These are phyloP conservation scores for Boulengeromyrus knoepffleri DNA, from an alignment of 2,113 vertebrate species.

Conservation along the genomic window DNA sequence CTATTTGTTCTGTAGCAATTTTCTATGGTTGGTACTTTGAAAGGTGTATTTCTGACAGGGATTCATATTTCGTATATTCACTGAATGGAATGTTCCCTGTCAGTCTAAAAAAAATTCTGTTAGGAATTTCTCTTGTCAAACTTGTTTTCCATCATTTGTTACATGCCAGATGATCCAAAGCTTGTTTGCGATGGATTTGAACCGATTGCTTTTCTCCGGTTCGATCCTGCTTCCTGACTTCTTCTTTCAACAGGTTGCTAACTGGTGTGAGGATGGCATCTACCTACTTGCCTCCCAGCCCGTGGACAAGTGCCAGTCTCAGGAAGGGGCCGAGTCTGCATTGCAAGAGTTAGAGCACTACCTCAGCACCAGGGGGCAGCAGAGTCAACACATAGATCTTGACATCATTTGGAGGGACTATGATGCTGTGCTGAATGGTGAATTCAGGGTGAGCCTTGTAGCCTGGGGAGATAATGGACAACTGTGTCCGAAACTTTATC, in stretches of 20 bases:
- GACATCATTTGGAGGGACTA: constrained; percentile 70
- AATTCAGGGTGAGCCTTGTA: constrained; percentile 70
- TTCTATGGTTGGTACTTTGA: neutral
- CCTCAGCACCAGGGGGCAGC: constrained; percentile 68
- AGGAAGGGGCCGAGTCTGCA: constrained; percentile 89
- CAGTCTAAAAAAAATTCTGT: neutral
- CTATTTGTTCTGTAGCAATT: neutral
- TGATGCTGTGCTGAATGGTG: constrained; percentile 71
- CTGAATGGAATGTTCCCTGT: neutral
- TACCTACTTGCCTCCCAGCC: constrained; percentile 89
- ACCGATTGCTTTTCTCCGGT: neutral
- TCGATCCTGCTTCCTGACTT: neutral
- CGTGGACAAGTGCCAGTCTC: constrained; percentile 93
- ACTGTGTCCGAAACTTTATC: neutral
- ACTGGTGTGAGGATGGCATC: constrained; percentile 90
- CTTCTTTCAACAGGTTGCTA: constrained; percentile 65
- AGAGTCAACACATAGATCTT: constrained; percentile 69
- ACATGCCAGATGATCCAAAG: neutral
- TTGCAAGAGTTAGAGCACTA: constrained; percentile 88
- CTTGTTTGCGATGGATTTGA: neutral
- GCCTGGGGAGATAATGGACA: neutral
- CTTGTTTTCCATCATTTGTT: neutral
- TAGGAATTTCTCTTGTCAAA: neutral
- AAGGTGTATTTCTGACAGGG: neutral
- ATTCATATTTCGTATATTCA: neutral